These are phyloP conservation scores for Campopleginae sp. DNA, from an alignment of 2,888 invertebrate species.

Conservation along the genomic window DNA sequence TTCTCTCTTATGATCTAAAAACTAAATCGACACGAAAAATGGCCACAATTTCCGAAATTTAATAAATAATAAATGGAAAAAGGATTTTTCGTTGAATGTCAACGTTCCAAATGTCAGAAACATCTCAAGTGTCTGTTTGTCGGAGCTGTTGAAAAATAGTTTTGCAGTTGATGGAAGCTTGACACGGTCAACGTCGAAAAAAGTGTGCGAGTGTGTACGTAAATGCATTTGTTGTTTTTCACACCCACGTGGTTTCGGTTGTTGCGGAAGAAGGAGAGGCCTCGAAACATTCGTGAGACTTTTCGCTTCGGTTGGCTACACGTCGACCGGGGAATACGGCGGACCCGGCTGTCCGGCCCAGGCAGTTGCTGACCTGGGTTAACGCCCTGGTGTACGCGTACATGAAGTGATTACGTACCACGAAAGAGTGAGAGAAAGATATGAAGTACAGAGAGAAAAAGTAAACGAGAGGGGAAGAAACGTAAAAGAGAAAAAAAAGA, in stretches of 20 bases:
- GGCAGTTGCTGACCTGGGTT: constrained; percentile 80
- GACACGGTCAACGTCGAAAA: constrained; percentile 12
- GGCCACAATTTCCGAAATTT: too few relatives aligned
- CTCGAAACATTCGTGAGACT: constrained; percentile 37
- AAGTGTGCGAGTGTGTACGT: not conserved
- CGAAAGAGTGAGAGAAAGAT: constrained; percentile 31
- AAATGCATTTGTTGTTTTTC: constrained; percentile 16
- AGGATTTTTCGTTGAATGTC: too few relatives aligned
- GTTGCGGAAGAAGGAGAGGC: constrained; percentile 20
- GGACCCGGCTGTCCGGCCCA: constrained; percentile 67
- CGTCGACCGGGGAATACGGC: constrained; percentile 59
- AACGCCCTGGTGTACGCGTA: constrained; percentile 74
- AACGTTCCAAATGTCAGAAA: too few relatives aligned
- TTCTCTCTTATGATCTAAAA: too few relatives aligned
- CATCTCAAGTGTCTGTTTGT: not conserved
- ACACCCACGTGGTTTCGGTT: constrained; percentile 29
- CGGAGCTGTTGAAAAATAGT: not conserved
- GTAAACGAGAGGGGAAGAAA: not conserved
- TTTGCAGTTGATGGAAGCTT: constrained; percentile 2
- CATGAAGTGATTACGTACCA: constrained; percentile 45
- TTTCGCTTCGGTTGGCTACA: constrained; percentile 61
- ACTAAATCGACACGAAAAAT: too few relatives aligned
- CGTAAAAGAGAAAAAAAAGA: not conserved
- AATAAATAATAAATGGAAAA: too few relatives aligned
- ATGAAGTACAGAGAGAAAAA: constrained; percentile 13